phyloP scores from a whole-genome alignment of 2,888 invertebrate genomes.

The Lepidocyrtoides sp. region DNA sequence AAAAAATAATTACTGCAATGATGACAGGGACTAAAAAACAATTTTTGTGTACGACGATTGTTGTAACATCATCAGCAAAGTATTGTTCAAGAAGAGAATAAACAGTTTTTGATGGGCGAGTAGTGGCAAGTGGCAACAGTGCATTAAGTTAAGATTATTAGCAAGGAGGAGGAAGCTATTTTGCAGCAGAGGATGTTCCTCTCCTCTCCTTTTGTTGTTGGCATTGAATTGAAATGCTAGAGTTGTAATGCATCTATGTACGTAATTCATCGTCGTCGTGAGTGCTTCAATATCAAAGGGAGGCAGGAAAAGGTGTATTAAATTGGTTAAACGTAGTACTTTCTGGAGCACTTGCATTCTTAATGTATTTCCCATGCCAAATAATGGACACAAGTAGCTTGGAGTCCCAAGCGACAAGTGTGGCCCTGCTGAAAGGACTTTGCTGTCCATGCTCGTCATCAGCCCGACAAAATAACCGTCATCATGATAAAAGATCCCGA shows the following conservation, averaged over 20 bases:
- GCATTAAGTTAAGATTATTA: background rate
- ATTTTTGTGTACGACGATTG: background rate
- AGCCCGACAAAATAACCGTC: background rate
- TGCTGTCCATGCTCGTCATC: conserved; percentile 58
- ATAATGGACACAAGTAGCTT: conserved; percentile 72
- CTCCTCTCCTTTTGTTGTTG: background rate
- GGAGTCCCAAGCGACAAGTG: conserved; percentile 70
- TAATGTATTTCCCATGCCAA: conserved; percentile 75
- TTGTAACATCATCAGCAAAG: background rate
- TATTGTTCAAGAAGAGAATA: background rate
- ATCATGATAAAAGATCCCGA: background rate
- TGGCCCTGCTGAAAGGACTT: conserved; percentile 5
- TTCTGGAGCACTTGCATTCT: background rate
- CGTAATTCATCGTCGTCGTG: background rate
- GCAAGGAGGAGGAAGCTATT: background rate
- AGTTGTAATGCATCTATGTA: background rate
- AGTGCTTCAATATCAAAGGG: too few species aligned
- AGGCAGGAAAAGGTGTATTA: too few species aligned
- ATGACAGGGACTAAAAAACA: conserved; percentile 16
- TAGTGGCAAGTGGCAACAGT: background rate
- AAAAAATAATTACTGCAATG: background rate
- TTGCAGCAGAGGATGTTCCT: background rate
- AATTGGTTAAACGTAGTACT: too few species aligned
- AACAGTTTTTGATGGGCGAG: conserved; percentile 6
- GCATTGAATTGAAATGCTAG: conserved; percentile 20